Conservation (phyloP, 2,113 vertebrate species). For the Sinocyclocheilus rhinocerous region DNA sequence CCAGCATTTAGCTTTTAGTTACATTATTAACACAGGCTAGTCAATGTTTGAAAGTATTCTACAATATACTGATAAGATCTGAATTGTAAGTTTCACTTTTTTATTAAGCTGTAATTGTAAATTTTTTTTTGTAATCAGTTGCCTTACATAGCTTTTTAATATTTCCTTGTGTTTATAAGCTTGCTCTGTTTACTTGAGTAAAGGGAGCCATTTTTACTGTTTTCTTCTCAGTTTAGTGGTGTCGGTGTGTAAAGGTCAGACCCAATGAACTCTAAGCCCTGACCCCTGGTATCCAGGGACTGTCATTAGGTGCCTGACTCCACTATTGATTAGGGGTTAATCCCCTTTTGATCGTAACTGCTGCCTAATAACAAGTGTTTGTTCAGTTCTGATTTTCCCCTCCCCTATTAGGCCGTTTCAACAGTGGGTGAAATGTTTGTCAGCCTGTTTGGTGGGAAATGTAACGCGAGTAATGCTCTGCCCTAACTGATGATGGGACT, state of each 20-base stretch:
- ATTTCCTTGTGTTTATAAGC: not conserved
- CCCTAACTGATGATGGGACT: not conserved
- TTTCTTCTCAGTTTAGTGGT: conserved; percentile 54
- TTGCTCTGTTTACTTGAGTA: conserved; percentile 39
- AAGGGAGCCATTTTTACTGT: conserved; percentile 53
- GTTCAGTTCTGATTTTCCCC: conserved; percentile 42
- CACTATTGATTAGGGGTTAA: conserved; percentile 65
- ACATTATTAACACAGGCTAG: not conserved
- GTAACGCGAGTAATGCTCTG: not conserved
- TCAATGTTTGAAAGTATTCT: not conserved
- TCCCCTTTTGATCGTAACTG: conserved; percentile 56
- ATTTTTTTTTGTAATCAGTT: not conserved
- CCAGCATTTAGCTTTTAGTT: not conserved
- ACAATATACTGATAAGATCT: not conserved
- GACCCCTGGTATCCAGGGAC: conserved; percentile 59
- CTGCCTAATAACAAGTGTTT: conserved; percentile 57
- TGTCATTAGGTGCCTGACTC: conserved; percentile 62
- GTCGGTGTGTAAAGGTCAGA: conserved; percentile 61
- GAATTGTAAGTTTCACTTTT: not conserved
- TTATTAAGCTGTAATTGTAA: not conserved
- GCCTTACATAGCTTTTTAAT: not conserved
- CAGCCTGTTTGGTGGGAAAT: not conserved
- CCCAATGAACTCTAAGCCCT: conserved; percentile 50
- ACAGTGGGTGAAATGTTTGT: conserved; percentile 35
- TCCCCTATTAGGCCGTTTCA: not conserved